Base-by-base conservation (phyloP, 1,140 invertebrate genomes). In the Dreissena rostriformis region DNA sequence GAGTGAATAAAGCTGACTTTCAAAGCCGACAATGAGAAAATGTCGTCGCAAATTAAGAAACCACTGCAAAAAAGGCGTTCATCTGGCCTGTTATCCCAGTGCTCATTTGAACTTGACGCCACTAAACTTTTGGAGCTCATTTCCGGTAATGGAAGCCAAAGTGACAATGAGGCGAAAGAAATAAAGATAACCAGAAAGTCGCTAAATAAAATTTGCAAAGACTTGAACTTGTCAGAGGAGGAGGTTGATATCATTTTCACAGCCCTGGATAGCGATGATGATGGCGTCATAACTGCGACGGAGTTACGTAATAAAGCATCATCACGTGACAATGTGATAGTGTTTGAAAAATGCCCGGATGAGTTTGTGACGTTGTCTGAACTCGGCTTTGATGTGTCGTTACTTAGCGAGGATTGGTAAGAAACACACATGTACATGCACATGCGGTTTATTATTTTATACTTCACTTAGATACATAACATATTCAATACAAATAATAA, bases 191-290 rank as follows among this genome's bases (percentile, higher is more conserved):
- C 86, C 0, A 70, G 72, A 12, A 67, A 85, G 26, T 77, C 82
- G 17, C 84, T 89, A 26, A 52, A 73, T 49, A 84, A 86, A 51
- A 82, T 89, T 10, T 87, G 82, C 24, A 51, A 68, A 68, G 85
- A 86, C 72, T 51, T 89, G 17, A 83, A 82, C 57, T 75, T 88
- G 17, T 68, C 82, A 12, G 66, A 81, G 1, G 73, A 87, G 26
- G 88, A 88, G 55, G 71, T 88, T 24, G 86, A 87, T 26, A 86
- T 88, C 53, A 89, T 89, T 53, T 88, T 89, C 70, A 67, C 68
- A 55, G 87, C 84, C 51, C 53, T 89, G 26, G 87, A 88, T 68
- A 84, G 77, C 51, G 87, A 89, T 57, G 78, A 83, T 28, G 85
- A 89, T 39, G 86, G 84, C 24, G 52, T 84, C 24, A 86, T 89